Evolutionary conservation across 2,888 invertebrate genomes (phyloP).

Genomic region (Agriopis marginaria): DNA sequence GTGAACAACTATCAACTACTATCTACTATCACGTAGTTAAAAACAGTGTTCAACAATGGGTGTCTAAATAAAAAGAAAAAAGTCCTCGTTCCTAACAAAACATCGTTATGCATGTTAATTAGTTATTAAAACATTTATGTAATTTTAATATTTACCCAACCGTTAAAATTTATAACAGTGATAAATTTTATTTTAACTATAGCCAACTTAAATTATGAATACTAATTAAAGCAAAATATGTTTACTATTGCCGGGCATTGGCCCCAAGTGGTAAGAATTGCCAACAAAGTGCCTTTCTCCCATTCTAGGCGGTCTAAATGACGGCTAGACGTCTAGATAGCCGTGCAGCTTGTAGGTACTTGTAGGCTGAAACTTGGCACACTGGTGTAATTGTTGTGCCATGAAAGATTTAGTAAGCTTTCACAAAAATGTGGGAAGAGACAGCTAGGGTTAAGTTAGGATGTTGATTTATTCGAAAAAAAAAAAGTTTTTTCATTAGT

Average conservation of each 20-base stretch:
- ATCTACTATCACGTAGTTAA: too few species aligned
- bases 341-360: neutral
- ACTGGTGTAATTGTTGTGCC: constrained; percentile 30
- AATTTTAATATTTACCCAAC: too few species aligned
- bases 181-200: neutral
- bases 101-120: too few species aligned
- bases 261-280: constrained; percentile 20
- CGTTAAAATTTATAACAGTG: neutral
- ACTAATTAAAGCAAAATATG: constrained; percentile 4
- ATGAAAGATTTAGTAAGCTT: constrained; percentile 11
- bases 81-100: too few species aligned
- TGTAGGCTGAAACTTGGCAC: constrained; percentile 41
- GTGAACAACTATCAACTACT: too few species aligned
- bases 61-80: too few species aligned
- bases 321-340: constrained; percentile 47
- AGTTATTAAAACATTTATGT: too few species aligned
- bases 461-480: neutral
- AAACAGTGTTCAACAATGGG: too few species aligned
- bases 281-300: constrained; percentile 15
- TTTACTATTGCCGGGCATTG: constrained; percentile 21
- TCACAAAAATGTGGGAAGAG: constrained; percentile 1
- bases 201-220: neutral
- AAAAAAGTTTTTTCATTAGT: too few species aligned
- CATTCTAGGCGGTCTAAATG: constrained; percentile 12
- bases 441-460: neutral